Conservation (phyloP, 2,888 invertebrate genomes). For the Drosophila putrida region DNA sequence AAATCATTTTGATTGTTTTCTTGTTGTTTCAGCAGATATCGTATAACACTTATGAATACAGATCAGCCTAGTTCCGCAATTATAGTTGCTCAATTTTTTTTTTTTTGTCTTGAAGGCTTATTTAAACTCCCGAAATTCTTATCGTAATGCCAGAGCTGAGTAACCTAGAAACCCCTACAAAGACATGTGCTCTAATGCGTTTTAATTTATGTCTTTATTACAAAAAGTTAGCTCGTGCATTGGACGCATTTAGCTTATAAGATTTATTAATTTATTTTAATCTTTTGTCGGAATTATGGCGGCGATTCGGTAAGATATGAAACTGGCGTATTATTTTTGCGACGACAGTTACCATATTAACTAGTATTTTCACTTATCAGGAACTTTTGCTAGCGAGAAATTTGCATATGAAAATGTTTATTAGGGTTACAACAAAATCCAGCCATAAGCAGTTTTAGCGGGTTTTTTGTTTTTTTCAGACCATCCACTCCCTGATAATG, state of each 20-base stretch:
- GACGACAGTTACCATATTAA: background rate
- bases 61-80: conserved; percentile 10
- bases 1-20: background rate
- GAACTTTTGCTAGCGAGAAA: conserved; percentile 16
- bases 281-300: conserved; percentile 67
- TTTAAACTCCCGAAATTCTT: conserved; percentile 29
- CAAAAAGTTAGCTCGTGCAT: conserved; percentile 24
- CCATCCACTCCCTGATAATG: conserved; percentile 47
- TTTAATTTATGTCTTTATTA: conserved; percentile 41
- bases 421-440: conserved; percentile 38
- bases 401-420: conserved; percentile 46
- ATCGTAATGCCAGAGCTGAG: conserved; percentile 30
- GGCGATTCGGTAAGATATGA: conserved; percentile 51
- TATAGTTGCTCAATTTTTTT: conserved; percentile 13
- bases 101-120: conserved; percentile 6
- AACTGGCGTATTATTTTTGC: conserved; percentile 12
- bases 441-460: conserved; percentile 46
- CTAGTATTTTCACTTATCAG: conserved; percentile 15
- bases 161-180: conserved; percentile 20
- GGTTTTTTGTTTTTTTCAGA: conserved; percentile 41
- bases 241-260: conserved; percentile 22
- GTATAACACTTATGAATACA: conserved; percentile 2
- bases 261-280: conserved; percentile 72
- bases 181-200: conserved; percentile 26
- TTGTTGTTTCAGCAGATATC: conserved; percentile 9